Base-by-base conservation (phyloP, 2,797 vertebrate genomes). In the Xyrichtys novacula region DNA sequence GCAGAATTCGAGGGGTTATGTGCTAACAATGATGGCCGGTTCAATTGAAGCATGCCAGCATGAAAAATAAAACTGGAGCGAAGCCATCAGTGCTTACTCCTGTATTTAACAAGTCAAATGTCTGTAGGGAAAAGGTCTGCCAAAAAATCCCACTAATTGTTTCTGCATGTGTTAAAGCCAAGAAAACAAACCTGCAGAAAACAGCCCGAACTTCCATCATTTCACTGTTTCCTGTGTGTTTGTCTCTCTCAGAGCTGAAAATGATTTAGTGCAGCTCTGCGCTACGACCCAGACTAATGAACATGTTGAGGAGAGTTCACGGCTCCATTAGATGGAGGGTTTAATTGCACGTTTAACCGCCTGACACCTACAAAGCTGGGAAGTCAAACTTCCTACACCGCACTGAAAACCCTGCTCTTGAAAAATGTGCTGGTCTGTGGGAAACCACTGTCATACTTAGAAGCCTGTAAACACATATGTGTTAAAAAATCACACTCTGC, bases 271-370 rank as follows among this genome's bases (percentile, higher is more conserved):
- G n/a, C 28, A 44, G 36, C 22, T 49, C 14, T 7, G 26, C 25
- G 66, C 52, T 42, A 23, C 43, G 28, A 64, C 38, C 2, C 65
- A 66, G 56, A 62, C 64, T 42, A 50, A 80, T 64, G 32, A 59
- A 63, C 42, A 12, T 19, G 47, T n/a, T 69, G 25, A 31, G 20
- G 59, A 38, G 49, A 49, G 38, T 40, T 56, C 54, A 40, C 16
- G 19, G 36, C 64, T 65, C 54, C 3, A 2, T 23, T 7, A 43
- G 66, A 44, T 44, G 57, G 65, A 67, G 5, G 1, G 28, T 43
- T 75, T 83, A 75, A 86, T 71, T 84, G 62, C 28, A 50, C 63
- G 48, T 83, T 76, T 70, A 62, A 71, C 47, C 7, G 15, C 56
- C 22, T 63, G 59, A 73, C 71, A 63, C 66, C 71, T 67, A 52